Percentiles rank a stretch among this genome's conserved stretches.
These are phyloP conservation scores for Lineus longissimus DNA, from an alignment of 1,140 invertebrate genomes.

Conservation along the genomic window DNA sequence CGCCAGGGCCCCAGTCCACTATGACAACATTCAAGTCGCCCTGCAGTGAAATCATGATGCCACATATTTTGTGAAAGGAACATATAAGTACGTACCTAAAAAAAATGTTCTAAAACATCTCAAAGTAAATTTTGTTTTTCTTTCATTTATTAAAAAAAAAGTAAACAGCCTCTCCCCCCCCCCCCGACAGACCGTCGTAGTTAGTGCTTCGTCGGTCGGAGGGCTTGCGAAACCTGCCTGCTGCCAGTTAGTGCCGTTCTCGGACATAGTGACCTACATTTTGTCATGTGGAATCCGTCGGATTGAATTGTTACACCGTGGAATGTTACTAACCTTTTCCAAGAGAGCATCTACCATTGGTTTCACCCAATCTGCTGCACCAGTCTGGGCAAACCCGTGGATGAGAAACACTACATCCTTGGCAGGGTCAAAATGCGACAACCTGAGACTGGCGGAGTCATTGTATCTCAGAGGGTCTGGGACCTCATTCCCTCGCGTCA, in stretches of 20 bases:
- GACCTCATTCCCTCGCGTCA: slow-evolving; percentile 47
- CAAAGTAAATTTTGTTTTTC: no score
- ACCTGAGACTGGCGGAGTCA: slow-evolving; percentile 49
- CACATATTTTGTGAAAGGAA: slow-evolving; percentile 24
- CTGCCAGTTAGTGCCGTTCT: no score
- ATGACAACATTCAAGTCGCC: slow-evolving; percentile 85
- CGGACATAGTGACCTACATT: neutral
- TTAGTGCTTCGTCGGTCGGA: no score
- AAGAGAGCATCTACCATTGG: neutral
- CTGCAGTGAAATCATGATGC: neutral
- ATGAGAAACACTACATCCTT: neutral
- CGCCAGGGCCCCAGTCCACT: slow-evolving; percentile 91
- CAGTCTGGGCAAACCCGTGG: neutral
- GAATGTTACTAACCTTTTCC: neutral
- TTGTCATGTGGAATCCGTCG: neutral
- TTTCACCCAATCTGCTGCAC: slow-evolving; percentile 2
- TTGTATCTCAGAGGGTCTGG: slow-evolving; percentile 30
- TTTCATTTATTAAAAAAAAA: no score
- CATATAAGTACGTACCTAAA: no score
- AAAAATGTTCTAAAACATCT: no score
- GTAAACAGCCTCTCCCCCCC: no score
- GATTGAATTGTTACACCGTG: neutral
- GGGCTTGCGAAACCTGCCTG: no score
- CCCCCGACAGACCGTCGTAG: no score
- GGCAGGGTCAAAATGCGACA: neutral